A percentile compares a stretch with the other conserved stretches of the same genome.
phyloP scores from a whole-genome alignment of 2,797 vertebrate species.

The Leucoraja ocellata region DNA sequence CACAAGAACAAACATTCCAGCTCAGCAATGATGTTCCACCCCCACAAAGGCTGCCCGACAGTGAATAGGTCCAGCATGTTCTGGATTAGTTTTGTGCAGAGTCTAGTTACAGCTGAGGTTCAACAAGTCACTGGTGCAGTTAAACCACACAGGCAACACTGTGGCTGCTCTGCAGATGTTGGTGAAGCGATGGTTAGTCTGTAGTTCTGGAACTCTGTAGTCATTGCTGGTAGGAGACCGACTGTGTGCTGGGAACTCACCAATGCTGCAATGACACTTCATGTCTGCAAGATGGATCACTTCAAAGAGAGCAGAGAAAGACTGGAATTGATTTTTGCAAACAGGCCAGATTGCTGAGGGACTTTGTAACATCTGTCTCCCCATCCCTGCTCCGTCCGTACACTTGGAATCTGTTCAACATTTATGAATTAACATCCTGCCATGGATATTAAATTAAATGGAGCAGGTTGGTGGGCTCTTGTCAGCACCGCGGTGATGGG shows the following conservation, averaged over 20 bases:
- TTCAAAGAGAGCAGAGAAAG: neutral
- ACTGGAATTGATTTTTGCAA: slow-evolving; percentile 9
- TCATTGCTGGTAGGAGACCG: no score
- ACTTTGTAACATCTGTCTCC: slow-evolving; percentile 22
- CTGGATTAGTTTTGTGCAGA: neutral
- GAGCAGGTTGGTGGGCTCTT: neutral
- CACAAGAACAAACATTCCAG: no score
- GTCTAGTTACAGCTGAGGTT: neutral
- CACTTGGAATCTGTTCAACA: neutral
- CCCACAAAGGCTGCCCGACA: no score
- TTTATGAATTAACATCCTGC: neutral
- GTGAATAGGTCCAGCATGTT: no score
- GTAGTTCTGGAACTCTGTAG: neutral
- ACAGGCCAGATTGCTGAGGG: slow-evolving; percentile 9
- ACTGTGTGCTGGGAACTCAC: neutral
- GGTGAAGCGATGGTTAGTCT: neutral
- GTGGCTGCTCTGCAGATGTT: neutral
- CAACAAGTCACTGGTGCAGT: neutral
- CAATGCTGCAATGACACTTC: neutral
- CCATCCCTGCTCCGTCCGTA: neutral
- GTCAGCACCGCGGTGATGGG: neutral
- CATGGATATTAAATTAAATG: neutral
- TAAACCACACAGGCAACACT: no score
- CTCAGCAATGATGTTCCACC: no score
- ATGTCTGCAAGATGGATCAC: slow-evolving; percentile 18